Percentiles rank a stretch among this genome's conserved stretches.
phyloP scores from a whole-genome alignment of 1,140 invertebrate genomes.

The Neodiprion fabricii region DNA sequence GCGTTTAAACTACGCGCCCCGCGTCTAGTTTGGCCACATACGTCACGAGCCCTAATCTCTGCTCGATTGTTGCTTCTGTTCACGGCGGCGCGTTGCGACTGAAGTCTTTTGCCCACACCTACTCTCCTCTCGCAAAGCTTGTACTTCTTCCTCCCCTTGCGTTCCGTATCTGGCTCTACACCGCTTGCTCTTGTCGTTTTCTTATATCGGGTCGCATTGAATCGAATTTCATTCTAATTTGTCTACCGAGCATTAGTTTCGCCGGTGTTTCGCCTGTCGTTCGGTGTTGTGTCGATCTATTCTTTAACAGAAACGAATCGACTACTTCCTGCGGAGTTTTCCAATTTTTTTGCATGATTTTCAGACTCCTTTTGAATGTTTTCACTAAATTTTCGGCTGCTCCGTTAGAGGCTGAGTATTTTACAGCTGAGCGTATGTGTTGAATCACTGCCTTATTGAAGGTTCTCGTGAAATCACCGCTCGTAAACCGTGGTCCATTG shows the following conservation, averaged over 20 bases:
- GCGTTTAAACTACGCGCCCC: slow-evolving; percentile 3
- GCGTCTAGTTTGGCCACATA: slow-evolving; percentile 9
- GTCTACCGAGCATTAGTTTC: slow-evolving; percentile 43
- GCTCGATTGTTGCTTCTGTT: slow-evolving; percentile 13
- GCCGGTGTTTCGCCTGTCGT: slow-evolving; percentile 43
- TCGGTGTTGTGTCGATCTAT: slow-evolving; percentile 13
- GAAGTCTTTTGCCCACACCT: slow-evolving; percentile 15
- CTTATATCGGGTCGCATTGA: not conserved
- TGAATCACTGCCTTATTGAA: slow-evolving; percentile 29
- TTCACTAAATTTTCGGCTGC: slow-evolving; percentile 49
- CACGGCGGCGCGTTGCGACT: slow-evolving; percentile 9
- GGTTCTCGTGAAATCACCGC: slow-evolving; percentile 29
- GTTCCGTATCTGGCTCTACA: too few relatives aligned
- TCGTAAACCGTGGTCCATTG: slow-evolving; percentile 41
- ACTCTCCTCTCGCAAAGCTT: not conserved
- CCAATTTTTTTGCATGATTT: slow-evolving; percentile 32
- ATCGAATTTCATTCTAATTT: slow-evolving; percentile 36
- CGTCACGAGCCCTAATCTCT: slow-evolving; percentile 2
- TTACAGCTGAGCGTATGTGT: slow-evolving; percentile 29
- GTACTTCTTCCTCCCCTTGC: too few relatives aligned
- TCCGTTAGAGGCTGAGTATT: slow-evolving; percentile 44
- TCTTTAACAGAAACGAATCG: slow-evolving; percentile 11
- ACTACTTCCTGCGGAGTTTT: slow-evolving; percentile 9
- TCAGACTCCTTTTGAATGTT: slow-evolving; percentile 48
- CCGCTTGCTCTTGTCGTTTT: too few relatives aligned